Evolutionary conservation across 2,888 invertebrate species (phyloP), one percentile per base, ranked within the genome.

Genomic region (Melanchra persicariae): DNA sequence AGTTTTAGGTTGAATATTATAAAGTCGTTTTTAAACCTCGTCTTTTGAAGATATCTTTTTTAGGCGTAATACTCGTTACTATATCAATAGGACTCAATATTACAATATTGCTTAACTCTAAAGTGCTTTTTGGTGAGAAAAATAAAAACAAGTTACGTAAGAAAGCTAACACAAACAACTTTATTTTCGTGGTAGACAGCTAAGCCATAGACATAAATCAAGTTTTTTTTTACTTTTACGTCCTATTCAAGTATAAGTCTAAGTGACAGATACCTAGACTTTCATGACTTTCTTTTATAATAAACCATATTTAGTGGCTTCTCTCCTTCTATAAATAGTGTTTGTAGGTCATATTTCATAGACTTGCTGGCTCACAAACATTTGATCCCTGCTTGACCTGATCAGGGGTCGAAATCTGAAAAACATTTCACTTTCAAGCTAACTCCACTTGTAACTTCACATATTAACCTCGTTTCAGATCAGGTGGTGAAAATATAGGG

Each of bases 251-350:
- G n/a, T 43, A 24, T 15, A 59, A 57, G 52, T 49, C 52, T 45
- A 54, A 71, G 59, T 63, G 54, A 24, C 22, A 52, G 24, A 37
- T 26, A 37, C 9, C 24, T 51, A 45, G 45, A 40, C 15, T 47
- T 61, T 40, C 40, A 34, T 40, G 55, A 43, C 45, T 45, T 43
- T 43, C 17, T 43, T 43, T 6, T 3, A 45, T 26, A 51, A 60
- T 78, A 78, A 77, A 71, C 64, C 19, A 12, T 71, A 47, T 61
- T 64, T 30, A 19, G 24, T 57, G 40, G 12, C 45, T 40, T 52
- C 22, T 43, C 12, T 34, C n/a, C 12, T 22, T 47, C n/a, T 22
- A 43, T 26, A 51, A 60, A 37, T 49, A 55, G n/a, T 49, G 34
- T 52, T 40, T 52, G 34, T 47, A 22, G 58, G 73, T n/a, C 45